Conservation (phyloP, 2,888 invertebrate genomes). For the Drosophila birchii region DNA sequence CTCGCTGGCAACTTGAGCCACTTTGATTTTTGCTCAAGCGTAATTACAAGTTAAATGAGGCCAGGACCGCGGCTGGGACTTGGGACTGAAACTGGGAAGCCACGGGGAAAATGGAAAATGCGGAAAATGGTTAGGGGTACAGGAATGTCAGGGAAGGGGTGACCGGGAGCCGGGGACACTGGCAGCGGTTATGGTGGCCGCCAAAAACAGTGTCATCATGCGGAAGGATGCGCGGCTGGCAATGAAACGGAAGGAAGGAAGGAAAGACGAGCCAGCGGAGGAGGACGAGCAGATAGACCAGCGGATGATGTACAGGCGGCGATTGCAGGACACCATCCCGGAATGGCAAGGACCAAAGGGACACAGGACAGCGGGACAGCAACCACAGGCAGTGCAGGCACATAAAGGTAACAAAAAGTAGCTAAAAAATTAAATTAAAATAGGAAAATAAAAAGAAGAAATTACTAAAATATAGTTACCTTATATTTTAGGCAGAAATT, state of each 20-base stretch:
- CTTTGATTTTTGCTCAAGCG: slow-evolving; percentile 78
- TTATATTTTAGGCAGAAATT: not conserved
- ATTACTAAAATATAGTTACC: not conserved
- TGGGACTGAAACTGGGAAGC: slow-evolving; percentile 31
- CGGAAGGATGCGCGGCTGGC: slow-evolving; percentile 77
- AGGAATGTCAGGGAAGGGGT: not conserved
- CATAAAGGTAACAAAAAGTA: not conserved
- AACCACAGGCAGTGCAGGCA: slow-evolving; percentile 3
- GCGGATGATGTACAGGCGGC: slow-evolving; percentile 70
- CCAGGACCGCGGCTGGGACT: slow-evolving; percentile 68
- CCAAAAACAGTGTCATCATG: slow-evolving; percentile 79
- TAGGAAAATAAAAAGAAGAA: not conserved
- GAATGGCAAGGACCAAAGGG: slow-evolving; percentile 13
- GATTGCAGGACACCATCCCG: slow-evolving; percentile 59
- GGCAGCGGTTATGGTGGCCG: slow-evolving; percentile 55
- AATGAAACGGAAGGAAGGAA: slow-evolving; percentile 77
- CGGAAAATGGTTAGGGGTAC: slow-evolving; percentile 14
- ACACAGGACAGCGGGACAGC: slow-evolving; percentile 4
- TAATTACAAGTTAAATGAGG: slow-evolving; percentile 83
- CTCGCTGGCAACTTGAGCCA: slow-evolving; percentile 77
- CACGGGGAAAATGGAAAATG: slow-evolving; percentile 21
- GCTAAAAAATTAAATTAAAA: not conserved
- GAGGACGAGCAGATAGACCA: slow-evolving; percentile 42
- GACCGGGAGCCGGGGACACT: not conserved
- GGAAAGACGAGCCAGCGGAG: slow-evolving; percentile 56